Evolutionary conservation across 2,888 invertebrate species (phyloP), one percentile per base, ranked within the genome.

Genomic region (Caenorhabditis doughertyi): DNA sequence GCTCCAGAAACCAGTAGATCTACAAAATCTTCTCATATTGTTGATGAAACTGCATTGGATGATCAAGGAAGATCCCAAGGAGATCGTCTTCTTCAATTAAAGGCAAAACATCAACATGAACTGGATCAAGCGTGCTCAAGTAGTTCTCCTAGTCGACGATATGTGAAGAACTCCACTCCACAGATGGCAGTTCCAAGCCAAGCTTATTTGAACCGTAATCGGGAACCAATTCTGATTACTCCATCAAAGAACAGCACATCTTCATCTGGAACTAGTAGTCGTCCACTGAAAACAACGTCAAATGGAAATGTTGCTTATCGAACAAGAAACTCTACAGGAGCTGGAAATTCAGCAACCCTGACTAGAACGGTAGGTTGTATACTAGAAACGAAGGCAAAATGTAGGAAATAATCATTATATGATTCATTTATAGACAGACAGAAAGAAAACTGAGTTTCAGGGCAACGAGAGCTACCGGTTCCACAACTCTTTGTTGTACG

Each of bases 1-100:
- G 13, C 27, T 27, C 42, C 53, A 16, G 53, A 29, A 27, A 39
- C 53, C 7, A 42, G 42, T 3, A 23, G 42, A 67, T 44, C 58
- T 0, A 35, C 13, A 32, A 39, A 16, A 23, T 5, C 27, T 25
- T 2, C 68, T 25, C 25, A 13, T 2, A n/a, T 64, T n/a, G 67
- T 81, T 42, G 79, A 80, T 76, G 76, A 89, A 84, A 90, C 89
- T 4, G 86, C 85, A 13, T 27, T 89, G 13, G 89, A 91, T 68
- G 86, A 83, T 8, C 67, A 85, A 42, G 91, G 91, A 18, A 85
- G 90, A 55, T 89, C 88, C 4, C 91, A 91, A 77, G 91, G 91
- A 7, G 91, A 91, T 71, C 88, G 90, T 25, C 83, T 91, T 23
- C 83, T 89, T 29, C 89, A 87, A 11, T 81, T 90, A 32, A 91